phyloP scores from a whole-genome alignment of 1,140 invertebrate species.

The Zaprionus taronus region DNA sequence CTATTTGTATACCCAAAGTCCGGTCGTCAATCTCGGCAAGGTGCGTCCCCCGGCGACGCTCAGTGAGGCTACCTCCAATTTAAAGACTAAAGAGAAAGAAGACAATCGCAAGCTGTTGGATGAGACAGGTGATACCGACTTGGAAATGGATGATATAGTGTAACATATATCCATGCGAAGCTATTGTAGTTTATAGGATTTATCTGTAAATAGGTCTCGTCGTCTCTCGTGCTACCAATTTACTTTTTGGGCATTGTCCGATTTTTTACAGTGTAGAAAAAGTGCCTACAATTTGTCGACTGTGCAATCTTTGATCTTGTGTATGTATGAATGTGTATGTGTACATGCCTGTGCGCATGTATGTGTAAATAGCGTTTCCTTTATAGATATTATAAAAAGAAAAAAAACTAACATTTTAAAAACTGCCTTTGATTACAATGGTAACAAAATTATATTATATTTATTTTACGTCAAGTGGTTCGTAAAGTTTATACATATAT shows the following conservation, averaged over 20 bases:
- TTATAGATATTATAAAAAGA: slow-evolving; percentile 33
- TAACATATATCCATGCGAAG: slow-evolving; percentile 34
- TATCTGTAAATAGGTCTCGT: slow-evolving; percentile 29
- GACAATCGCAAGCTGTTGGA: slow-evolving; percentile 69
- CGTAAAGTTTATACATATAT: not conserved
- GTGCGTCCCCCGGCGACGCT: slow-evolving; percentile 67
- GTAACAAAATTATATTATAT: not conserved
- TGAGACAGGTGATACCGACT: slow-evolving; percentile 66
- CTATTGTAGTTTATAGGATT: slow-evolving; percentile 28
- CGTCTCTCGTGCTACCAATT: not conserved
- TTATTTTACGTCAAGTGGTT: not conserved
- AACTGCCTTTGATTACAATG: slow-evolving; percentile 12
- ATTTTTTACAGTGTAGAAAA: slow-evolving; percentile 31
- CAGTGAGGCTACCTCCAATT: slow-evolving; percentile 46
- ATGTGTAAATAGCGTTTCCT: slow-evolving; percentile 47
- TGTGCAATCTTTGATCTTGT: slow-evolving; percentile 53
- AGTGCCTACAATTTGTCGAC: slow-evolving; percentile 61
- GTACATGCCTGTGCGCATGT: slow-evolving; percentile 2
- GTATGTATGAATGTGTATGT: slow-evolving; percentile 25
- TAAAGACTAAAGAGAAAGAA: slow-evolving; percentile 31
- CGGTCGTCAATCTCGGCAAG: slow-evolving; percentile 88
- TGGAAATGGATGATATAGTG: slow-evolving; percentile 70
- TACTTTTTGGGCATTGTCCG: slow-evolving; percentile 5
- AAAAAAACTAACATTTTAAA: slow-evolving; percentile 15
- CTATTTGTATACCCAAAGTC: slow-evolving; percentile 95